Evolutionary conservation across 2,113 vertebrate species (phyloP), one percentile per base, ranked within the genome.

Genomic region (Astatoreochromis straeleni): DNA sequence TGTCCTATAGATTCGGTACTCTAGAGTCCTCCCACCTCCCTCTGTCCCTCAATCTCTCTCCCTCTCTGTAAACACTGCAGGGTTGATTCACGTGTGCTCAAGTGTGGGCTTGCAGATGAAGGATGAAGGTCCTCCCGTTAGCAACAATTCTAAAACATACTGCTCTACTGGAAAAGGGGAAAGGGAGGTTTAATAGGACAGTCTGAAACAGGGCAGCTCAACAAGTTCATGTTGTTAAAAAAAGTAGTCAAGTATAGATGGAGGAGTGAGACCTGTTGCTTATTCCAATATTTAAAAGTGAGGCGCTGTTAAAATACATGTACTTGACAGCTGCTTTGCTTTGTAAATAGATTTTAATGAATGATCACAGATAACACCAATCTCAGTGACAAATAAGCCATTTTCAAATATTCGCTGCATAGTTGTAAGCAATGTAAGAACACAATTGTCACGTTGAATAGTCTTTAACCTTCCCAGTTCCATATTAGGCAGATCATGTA

Each of bases 1-100:
- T 91, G 93, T 92, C 91, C 92, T 91, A 93, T 80, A 88, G 90
- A 94, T 89, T 85, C 68, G 42, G 14, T 13, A 51, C 79, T 86
- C 80, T 29, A 19, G 79, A 91, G 91, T 80, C 85, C 87, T 84
- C 85, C 85, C 54, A 35, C 78, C 82, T 79, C 83, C 33, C 83
- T 87, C 88, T 78, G 51, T 81, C 83, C 70, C 68, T 88, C 42
- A 57, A 21, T 54, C 63, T 83, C 81, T 55, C 38, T 65, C 60
- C 33, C 82, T 73, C 54, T 26, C 12, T 68, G 57, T 90, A 85
- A 90, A 94, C 91, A 89, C 86, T 86, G 86, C 89, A 91, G 87
- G 85, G 85, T 54, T 85, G 68, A 73, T 86, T 91, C 83, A 82
- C 16, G 16, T 88, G 81, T 88, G 63, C 82, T 89, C 81, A 78